Base-by-base conservation (phyloP, 2,797 vertebrate genomes). In the Scarus forsteni region DNA sequence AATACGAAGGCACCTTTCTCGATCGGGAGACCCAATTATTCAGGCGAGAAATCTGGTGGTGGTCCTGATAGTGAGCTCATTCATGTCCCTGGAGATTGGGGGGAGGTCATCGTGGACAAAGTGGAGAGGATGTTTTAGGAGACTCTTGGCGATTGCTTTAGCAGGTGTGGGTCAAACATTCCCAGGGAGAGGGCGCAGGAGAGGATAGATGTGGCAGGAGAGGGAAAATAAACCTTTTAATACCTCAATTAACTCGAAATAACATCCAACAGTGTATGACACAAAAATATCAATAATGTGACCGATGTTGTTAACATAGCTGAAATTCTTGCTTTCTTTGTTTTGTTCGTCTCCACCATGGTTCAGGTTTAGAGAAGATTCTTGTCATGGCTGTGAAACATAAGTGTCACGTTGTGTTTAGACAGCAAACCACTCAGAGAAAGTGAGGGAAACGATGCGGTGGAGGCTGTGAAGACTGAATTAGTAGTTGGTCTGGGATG, bases 151-250 rank as follows among this genome's bases (percentile, higher is more conserved):
- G 72, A 94, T 90, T 85, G 73, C 70, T 92, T 84, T 43, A 89
- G 83, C 92, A 94, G 92, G 91, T 94, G 92, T 80, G 71, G 74
- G 80, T 52, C 36, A 75, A 59, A 50, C 70, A 27, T 79, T 64
- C 85, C 68, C 40, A 68, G 45, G 40, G 58, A 83, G 39, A 44
- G 65, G 13, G 15, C 35, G 49, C 15, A 50, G 52, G 60, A 73
- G 67, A 34, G 48, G n/a, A 36, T 39, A 39, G 57, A 46, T 51
- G 69, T 13, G 11, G 43, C 11, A 6, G 43, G 35, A 38, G 60
- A 8, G 0, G n/a, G 18, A 8, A 46, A 15, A 53, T 51, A 13
- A 6, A 36, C 35, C 35, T 35, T 73, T 71, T 70, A 56, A 66
- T 48, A 38, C 44, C n/a, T 61, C n/a, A 8, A 27, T 42, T 72